Evolutionary conservation across 1,140 invertebrate genomes (phyloP).

Genomic region (Amphibalanus amphitrite): DNA sequence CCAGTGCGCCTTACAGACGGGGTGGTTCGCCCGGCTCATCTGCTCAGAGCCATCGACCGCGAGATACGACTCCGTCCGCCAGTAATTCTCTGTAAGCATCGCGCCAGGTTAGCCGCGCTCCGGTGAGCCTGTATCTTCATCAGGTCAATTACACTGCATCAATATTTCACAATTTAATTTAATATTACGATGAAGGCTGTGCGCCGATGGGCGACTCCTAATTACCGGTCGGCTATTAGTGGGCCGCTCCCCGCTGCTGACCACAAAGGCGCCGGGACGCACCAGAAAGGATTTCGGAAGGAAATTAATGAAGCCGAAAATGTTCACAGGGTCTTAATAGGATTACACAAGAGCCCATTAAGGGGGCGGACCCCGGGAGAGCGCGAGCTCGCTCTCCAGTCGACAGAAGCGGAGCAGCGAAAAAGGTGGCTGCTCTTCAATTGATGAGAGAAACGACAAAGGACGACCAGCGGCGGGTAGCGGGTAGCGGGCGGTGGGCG

Average conservation of each 20-base stretch:
- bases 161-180: neutral
- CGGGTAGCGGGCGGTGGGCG: no score
- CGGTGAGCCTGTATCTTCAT: neutral
- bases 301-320: conserved; percentile 1
- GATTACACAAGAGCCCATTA: conserved; percentile 1
- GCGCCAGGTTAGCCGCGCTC: no score
- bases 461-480: no score
- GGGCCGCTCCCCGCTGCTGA: neutral
- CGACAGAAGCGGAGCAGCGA: no score
- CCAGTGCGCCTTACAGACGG: no score
- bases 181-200: neutral
- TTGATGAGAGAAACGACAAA: no score
- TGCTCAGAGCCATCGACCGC: neutral
- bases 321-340: neutral
- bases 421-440: no score
- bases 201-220: neutral
- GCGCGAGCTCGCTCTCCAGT: no score
- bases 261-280: neutral
- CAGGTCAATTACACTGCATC: neutral
- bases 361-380: neutral
- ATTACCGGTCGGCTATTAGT: neutral
- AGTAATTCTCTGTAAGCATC: neutral
- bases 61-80: neutral
- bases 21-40: neutral
- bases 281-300: neutral